Base-by-base conservation (phyloP, 2,113 vertebrate species). In the Callipepla squamata region DNA sequence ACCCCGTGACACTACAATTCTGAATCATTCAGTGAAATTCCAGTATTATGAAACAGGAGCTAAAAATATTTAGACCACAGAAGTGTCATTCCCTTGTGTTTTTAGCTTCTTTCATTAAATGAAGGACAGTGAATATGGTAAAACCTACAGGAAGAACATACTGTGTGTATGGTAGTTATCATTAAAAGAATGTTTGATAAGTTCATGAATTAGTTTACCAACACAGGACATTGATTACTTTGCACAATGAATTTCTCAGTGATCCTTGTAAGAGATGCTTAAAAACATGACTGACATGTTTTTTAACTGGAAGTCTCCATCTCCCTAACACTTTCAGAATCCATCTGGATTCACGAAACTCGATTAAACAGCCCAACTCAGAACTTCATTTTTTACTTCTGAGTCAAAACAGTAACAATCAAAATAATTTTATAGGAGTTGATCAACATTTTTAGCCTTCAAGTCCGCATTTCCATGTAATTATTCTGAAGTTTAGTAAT, bases 41-140 rank as follows among this genome's bases (percentile, higher is more conserved):
- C 55, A 61, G 63, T 69, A 72, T 74, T 94, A 69, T 38, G 53
- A 88, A 96, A 96, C 16, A 90, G 45, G 59, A 58, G 44, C 30
- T 2, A 1, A 45, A 95, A 94, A 90, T 90, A 89, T 18, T 30
- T 45, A 91, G 59, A 87, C 48, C 57, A 79, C 68, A 92, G 10
- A 89, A 69, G 9, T 51, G 9, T n/a, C 36, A 87, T 22, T 85
- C 8, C 59, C 53, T 62, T 14, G 8, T 59, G 40, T 42, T 75
- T 87, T 22, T 84, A 67, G 19, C 25, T 75, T 36, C 50, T 70
- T 57, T 70, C 75, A 40, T 77, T 74, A 89, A 78, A 57, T 38
- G 48, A 66, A 61, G 22, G 6, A 48, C 50, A 74, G 38, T 55
- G 55, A 85, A 50, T 42, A 17, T 5, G 30, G 38, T 59, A 91